Evolutionary conservation across 2,888 invertebrate species (phyloP), one percentile per base, ranked within the genome.

Genomic region (Ennomos erosarius): DNA sequence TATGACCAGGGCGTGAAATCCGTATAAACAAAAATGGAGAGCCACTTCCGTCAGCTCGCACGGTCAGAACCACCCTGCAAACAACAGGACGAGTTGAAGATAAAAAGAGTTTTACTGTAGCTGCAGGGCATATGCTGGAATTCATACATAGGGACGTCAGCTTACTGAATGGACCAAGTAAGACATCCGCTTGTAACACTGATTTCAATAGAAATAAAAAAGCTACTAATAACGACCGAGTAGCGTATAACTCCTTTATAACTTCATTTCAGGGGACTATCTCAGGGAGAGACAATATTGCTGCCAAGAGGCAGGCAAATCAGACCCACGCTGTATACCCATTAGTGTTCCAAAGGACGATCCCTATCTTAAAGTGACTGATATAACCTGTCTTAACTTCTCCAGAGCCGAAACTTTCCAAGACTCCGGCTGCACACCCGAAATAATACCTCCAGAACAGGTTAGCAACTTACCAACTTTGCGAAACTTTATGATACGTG

Each of bases 361-460:
- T 67, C 85, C 87, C 39, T 87, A 86, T 74, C 85, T 87, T 62
- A 82, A 81, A 76, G 81, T 84, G 63, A 84, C 86, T 68, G 79
- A 79, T 75, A 84, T 88, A 68, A 79, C 79, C 55, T 88, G 88
- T 69, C 78, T 88, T 37, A 87, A 88, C 80, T 86, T 85, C 77
- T 80, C 84, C 37, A 74, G 84, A 49, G 85, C 85, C n/a, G 81
- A 85, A 81, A 88, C 87, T 74, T 90, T 88, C 76, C 83, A 84
- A 78, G 85, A 88, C 63, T 70, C 70, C 49, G 80, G 82, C 59
- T 88, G 89, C 76, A 71, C 78, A 64, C 67, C 78, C 52, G 77
- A 81, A 70, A 78, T 72, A 63, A 76, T 74, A 70, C 69, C 76
- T 16, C 80, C 80, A 40, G 84, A 85, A 74, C 88, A 87, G 79